phyloP scores from a whole-genome alignment of 35 echinoderm and acorn worm species.

The Hemicentrotus pulcherrimus region DNA sequence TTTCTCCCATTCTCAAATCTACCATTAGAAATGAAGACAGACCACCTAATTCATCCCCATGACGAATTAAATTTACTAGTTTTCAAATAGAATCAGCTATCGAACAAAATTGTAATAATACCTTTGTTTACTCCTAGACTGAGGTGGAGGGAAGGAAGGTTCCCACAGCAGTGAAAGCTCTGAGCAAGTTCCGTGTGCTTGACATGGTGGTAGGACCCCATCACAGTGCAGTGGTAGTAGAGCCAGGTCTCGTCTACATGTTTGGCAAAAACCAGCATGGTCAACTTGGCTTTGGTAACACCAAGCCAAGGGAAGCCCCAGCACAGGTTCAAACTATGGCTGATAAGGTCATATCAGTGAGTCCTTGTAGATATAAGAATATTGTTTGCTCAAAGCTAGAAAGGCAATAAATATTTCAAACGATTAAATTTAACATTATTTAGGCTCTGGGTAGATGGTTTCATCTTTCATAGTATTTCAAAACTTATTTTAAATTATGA shows the following conservation, averaged over 20 bases:
- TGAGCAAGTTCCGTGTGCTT: constrained; percentile 82
- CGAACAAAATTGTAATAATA: not conserved
- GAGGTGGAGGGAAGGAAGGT: constrained; percentile 97
- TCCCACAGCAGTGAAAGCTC: constrained; percentile 76
- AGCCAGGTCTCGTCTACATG: constrained; percentile 89
- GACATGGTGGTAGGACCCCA: constrained; percentile 89
- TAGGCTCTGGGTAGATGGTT: not conserved
- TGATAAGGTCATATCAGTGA: constrained; percentile 80
- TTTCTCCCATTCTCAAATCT: too few relatives aligned
- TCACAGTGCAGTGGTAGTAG: constrained; percentile 91
- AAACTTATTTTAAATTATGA: too few relatives aligned
- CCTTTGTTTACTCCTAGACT: constrained; percentile 66
- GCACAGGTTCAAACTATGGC: constrained; percentile 77
- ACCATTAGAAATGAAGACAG: too few relatives aligned
- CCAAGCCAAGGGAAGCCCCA: constrained; percentile 88
- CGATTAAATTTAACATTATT: not conserved
- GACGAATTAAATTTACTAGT: too few relatives aligned
- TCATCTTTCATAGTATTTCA: not conserved
- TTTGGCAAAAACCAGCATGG: constrained; percentile 95
- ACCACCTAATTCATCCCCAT: too few relatives aligned
- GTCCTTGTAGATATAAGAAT: not conserved
- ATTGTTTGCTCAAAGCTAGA: not conserved
- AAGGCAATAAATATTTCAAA: not conserved
- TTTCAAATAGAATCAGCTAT: too few relatives aligned
- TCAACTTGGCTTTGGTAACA: constrained; percentile 91